Conservation (phyloP, 2,797 vertebrate genomes). For the Chloroceryle amazona region DNA sequence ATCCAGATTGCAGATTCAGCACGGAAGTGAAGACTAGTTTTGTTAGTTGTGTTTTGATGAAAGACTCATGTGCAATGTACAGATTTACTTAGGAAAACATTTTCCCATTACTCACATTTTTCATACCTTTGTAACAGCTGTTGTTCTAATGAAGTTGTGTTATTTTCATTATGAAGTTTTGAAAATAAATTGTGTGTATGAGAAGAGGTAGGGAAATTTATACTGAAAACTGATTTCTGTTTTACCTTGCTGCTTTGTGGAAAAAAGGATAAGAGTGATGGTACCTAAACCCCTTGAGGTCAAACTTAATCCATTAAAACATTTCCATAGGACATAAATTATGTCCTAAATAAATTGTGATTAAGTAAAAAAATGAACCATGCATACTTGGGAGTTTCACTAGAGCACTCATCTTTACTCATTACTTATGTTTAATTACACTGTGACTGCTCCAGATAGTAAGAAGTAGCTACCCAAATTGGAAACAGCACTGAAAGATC, state of each 20-base stretch:
- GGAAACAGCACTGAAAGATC: neutral
- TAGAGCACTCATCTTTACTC: neutral
- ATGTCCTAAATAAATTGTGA: neutral
- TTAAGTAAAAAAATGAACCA: neutral
- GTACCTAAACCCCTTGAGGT: neutral
- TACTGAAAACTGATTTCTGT: neutral
- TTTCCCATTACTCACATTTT: neutral
- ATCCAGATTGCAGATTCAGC: neutral
- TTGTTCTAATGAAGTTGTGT: neutral
- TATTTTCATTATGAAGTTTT: neutral
- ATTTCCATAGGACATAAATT: neutral
- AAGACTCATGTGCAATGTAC: fast-evolving
- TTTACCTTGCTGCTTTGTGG: neutral
- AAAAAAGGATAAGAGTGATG: neutral
- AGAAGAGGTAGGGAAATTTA: neutral
- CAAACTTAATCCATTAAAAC: neutral
- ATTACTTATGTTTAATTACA: neutral
- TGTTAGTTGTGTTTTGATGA: neutral
- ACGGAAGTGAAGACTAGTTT: neutral
- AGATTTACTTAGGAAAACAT: neutral
- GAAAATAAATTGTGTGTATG: neutral
- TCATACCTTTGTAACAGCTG: neutral
- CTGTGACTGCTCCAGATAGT: neutral
- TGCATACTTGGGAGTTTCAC: neutral
- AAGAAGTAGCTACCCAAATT: neutral